Evolutionary conservation across 2,797 vertebrate species (phyloP).

Genomic region (Apodemus agrarius): DNA sequence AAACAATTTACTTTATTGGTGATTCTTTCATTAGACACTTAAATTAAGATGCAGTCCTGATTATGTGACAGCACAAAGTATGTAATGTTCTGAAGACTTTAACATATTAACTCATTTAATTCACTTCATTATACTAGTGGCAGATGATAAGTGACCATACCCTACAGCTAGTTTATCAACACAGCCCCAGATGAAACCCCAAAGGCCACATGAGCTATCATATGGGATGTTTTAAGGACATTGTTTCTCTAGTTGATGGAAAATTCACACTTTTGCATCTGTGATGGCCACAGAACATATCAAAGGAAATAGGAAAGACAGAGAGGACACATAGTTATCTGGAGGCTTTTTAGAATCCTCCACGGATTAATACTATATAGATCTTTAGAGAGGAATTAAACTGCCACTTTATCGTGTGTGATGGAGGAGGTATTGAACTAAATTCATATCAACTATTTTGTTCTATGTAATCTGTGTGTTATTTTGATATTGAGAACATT

Average conservation of each 20-base stretch:
- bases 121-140: conserved; percentile 2
- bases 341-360: not conserved
- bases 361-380: not conserved
- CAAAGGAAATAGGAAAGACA: not conserved
- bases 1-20: conserved; percentile 46
- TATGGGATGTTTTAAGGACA: not conserved
- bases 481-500: not conserved
- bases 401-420: not conserved
- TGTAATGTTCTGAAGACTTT: not conserved
- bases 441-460: not conserved
- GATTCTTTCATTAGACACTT: conserved; percentile 55
- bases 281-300: not conserved
- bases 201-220: not conserved
- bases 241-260: not conserved
- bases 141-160: conserved; percentile 31
- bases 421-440: not conserved
- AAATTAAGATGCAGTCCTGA: conserved; percentile 36
- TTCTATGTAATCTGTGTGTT: not conserved
- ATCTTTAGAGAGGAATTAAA: not conserved
- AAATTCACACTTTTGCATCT: conserved; percentile 46
- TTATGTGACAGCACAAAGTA: conserved; percentile 37
- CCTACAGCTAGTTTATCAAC: not conserved
- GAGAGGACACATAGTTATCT: not conserved
- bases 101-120: conserved; percentile 2
- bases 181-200: not conserved